phyloP scores from a whole-genome alignment of 2,888 invertebrate species.

The Catocala fraxini region DNA sequence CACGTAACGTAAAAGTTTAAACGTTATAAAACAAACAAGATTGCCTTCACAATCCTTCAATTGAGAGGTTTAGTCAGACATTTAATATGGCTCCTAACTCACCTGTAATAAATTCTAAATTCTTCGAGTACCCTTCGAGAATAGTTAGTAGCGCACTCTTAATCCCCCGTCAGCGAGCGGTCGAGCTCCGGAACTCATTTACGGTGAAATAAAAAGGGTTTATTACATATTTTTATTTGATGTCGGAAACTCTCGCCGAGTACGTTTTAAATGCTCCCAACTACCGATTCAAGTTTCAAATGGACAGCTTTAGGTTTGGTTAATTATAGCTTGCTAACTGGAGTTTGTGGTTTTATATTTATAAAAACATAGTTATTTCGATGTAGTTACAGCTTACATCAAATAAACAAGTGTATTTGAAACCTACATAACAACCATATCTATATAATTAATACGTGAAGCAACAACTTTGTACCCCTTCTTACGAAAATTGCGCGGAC shows the following conservation, averaged over 20 bases:
- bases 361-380: too few relatives aligned
- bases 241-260: slow-evolving; percentile 54
- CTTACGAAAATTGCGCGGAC: too few relatives aligned
- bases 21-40: too few relatives aligned
- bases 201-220: slow-evolving; percentile 75
- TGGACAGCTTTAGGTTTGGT: slow-evolving; percentile 30
- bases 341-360: slow-evolving; percentile 1
- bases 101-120: too few relatives aligned
- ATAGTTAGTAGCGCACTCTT: slow-evolving; percentile 50
- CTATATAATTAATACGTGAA: too few relatives aligned
- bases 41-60: slow-evolving; percentile 16
- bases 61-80: not conserved
- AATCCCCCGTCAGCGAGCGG: slow-evolving; percentile 74
- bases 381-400: too few relatives aligned
- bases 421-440: too few relatives aligned
- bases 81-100: not conserved
- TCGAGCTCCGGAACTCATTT: slow-evolving; percentile 75
- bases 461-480: too few relatives aligned
- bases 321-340: slow-evolving; percentile 16
- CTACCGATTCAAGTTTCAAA: slow-evolving; percentile 38
- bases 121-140: slow-evolving; percentile 29
- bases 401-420: too few relatives aligned
- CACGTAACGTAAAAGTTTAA: too few relatives aligned
- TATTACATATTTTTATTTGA: slow-evolving; percentile 81
- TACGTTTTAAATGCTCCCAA: slow-evolving; percentile 48